Conservation (phyloP, 2,113 vertebrate species). For the Psophia crepitans region DNA sequence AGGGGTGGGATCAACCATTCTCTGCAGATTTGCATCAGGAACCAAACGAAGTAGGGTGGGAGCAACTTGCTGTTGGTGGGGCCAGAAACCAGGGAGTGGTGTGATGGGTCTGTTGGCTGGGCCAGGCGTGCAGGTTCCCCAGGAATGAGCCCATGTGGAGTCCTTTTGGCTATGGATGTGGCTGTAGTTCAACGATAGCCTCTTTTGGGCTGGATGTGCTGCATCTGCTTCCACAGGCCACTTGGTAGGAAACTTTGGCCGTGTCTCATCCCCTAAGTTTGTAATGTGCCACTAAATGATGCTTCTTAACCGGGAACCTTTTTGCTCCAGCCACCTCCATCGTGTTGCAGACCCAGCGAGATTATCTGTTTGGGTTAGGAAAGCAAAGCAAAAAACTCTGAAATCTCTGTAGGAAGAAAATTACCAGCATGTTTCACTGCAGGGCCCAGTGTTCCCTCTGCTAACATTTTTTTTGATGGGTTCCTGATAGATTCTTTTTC, state of each 20-base stretch:
- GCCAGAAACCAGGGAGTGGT: neutral
- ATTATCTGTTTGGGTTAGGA: neutral
- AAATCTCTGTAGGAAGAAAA: neutral
- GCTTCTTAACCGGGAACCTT: neutral
- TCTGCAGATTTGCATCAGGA: rapidly evolving
- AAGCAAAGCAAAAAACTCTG: neutral
- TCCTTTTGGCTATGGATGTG: neutral
- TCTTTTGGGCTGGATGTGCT: neutral
- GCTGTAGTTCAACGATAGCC: neutral
- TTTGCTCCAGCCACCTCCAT: neutral
- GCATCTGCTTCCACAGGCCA: neutral
- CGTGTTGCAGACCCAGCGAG: neutral
- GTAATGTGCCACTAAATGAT: neutral
- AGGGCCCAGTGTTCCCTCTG: neutral
- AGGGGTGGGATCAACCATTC: neutral
- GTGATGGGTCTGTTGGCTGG: neutral
- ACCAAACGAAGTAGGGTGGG: rapidly evolving
- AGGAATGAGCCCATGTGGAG: neutral
- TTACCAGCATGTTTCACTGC: neutral
- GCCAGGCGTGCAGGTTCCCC: neutral
- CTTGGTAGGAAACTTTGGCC: neutral
- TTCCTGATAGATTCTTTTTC: neutral
- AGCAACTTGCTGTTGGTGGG: neutral
- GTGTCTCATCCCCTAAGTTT: neutral
- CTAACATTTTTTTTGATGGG: neutral